Percentiles rank a stretch among this genome's conserved stretches.
These are phyloP conservation scores for Scrobipalpa costella DNA, from an alignment of 2,888 invertebrate genomes.

Conservation along the genomic window DNA sequence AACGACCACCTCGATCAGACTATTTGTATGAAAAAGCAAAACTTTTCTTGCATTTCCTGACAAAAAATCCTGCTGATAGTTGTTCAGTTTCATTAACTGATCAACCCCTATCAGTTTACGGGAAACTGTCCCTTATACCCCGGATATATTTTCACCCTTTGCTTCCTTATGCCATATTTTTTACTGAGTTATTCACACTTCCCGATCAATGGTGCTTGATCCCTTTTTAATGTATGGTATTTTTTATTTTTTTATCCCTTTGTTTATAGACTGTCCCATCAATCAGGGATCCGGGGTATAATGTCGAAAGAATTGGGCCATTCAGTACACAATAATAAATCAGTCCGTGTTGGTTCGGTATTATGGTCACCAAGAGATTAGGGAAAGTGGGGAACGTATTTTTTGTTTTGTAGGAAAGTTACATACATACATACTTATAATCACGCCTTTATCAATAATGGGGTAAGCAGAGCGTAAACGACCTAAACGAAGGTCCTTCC, in stretches of 20 bases:
- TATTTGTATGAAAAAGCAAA: too few species aligned
- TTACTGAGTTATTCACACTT: slow-evolving; percentile 2
- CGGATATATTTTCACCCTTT: background rate
- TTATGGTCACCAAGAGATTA: slow-evolving; percentile 45
- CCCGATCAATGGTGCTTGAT: background rate
- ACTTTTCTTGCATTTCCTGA: too few species aligned
- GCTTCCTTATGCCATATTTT: background rate
- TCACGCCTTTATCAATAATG: too few species aligned
- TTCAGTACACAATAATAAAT: slow-evolving; percentile 46
- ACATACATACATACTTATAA: too few species aligned
- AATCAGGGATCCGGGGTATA: slow-evolving; percentile 43
- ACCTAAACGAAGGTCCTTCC: too few species aligned
- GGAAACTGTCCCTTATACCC: too few species aligned
- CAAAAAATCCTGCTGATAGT: too few species aligned
- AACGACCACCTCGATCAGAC: too few species aligned
- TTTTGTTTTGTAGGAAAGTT: background rate
- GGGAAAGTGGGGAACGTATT: slow-evolving; percentile 7
- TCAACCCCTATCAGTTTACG: too few species aligned
- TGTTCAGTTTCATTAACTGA: too few species aligned
- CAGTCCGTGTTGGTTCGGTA: slow-evolving; percentile 45
- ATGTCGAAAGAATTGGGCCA: slow-evolving; percentile 34
- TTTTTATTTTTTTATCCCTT: slow-evolving; percentile 33
- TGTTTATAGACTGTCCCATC: slow-evolving; percentile 40
- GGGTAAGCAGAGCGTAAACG: too few species aligned
- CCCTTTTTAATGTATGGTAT: slow-evolving; percentile 33